Evolutionary conservation across 2,797 vertebrate genomes (phyloP).

Genomic region (Aphelocoma californica): DNA sequence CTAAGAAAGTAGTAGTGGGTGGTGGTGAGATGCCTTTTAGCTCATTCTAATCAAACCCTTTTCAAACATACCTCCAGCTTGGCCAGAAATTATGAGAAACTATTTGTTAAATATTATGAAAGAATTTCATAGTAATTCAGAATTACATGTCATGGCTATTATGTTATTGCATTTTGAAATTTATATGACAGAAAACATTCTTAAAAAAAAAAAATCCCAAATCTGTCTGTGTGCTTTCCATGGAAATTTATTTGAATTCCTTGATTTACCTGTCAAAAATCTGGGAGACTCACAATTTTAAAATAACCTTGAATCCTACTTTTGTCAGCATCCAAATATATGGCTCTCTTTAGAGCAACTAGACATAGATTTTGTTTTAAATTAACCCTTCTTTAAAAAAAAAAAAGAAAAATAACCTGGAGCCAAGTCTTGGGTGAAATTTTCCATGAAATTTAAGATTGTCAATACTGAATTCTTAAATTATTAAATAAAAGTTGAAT

Average conservation of each 20-base stretch:
- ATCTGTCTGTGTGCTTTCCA: background rate
- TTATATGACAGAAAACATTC: background rate
- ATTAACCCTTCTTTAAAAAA: background rate
- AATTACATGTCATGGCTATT: slow-evolving; percentile 40
- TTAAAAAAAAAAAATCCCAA: background rate
- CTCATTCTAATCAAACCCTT: slow-evolving; percentile 48
- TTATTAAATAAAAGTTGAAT: background rate
- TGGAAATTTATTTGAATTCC: background rate
- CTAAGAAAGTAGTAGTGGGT: slow-evolving; percentile 73
- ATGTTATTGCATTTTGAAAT: slow-evolving; percentile 13
- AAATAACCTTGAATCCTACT: background rate
- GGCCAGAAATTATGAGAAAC: slow-evolving; percentile 46
- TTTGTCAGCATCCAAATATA: background rate
- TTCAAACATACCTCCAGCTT: slow-evolving; percentile 60
- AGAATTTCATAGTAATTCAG: slow-evolving; percentile 41
- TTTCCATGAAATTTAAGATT: background rate
- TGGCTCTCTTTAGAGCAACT: background rate
- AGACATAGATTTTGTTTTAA: background rate
- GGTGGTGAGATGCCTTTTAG: slow-evolving; percentile 60
- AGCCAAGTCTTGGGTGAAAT: background rate
- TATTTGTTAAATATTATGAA: slow-evolving; percentile 35
- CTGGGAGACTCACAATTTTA: background rate
- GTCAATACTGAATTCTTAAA: background rate
- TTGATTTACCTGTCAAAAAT: background rate
- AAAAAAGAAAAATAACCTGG: background rate